Evolutionary conservation across 2,797 vertebrate species (phyloP), one percentile per base, ranked within the genome.

Genomic region (Miichthys miiuy): DNA sequence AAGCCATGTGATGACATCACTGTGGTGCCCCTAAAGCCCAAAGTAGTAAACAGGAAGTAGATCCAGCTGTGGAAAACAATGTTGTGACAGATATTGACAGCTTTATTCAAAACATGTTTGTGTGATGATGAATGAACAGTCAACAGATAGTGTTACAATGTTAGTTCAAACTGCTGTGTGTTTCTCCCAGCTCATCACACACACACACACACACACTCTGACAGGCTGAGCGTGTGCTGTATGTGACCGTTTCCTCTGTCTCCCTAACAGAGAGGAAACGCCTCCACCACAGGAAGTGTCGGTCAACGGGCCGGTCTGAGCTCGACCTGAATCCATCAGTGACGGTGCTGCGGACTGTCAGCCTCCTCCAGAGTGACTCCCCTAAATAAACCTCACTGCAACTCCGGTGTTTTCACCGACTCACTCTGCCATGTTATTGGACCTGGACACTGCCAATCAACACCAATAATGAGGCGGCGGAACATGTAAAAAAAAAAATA

Each of bases 371-470:
- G 89, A 91, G 82, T 67, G 84, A 89, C 80, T 62, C 79, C 75
- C 75, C 81, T 57, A 60, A 82, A 90, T 83, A 88, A 38, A 91
- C 90, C 92, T 94, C 90, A 91, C 88, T 93, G 91, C 93, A 90
- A 91, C 93, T 79, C 77, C 74, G 83, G 92, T 93, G 92, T 95
- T 94, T 92, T 92, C 86, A 91, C 89, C 86, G 87, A 92, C 92
- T 91, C 91, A 94, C 91, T 93, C 93, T 94, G 94, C 95, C 92
- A 90, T 77, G 88, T 92, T 94, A 91, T 94, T 93, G 94, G 93
- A 93, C 92, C 93, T 85, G 94, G 94, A 95, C 93, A 94, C 95
- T 95, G 94, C 94, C 94, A 93, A 93, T 93, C 90, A 90, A 91
- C 93, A 90, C 91, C 90, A 84, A 79, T 86, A 84, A 90, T 72